These are phyloP conservation scores for Operophtera brumata DNA, from an alignment of 2,888 invertebrate species.

Conservation along the genomic window DNA sequence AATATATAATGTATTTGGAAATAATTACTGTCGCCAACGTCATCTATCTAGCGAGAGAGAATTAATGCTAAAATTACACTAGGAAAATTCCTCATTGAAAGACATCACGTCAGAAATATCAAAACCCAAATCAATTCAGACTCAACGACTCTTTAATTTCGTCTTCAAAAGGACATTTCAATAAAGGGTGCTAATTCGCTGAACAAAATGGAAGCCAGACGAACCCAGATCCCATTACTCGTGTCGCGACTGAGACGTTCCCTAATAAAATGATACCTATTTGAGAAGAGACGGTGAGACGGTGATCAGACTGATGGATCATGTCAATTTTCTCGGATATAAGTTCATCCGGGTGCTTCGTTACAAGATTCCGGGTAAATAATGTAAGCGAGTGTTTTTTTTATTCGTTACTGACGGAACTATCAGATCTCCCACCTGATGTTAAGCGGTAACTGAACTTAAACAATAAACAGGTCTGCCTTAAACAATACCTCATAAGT, in stretches of 20 bases:
- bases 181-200: slow-evolving; percentile 18
- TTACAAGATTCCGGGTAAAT: neutral
- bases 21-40: too few relatives aligned
- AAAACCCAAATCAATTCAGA: neutral
- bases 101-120: neutral
- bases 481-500: too few relatives aligned
- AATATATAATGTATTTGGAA: too few relatives aligned
- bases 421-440: too few relatives aligned
- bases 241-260: slow-evolving; percentile 16
- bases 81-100: too few relatives aligned
- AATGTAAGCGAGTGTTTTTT: too few relatives aligned
- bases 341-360: neutral
- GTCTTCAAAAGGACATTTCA: slow-evolving; percentile 12
- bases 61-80: too few relatives aligned
- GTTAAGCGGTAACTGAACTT: too few relatives aligned
- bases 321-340: slow-evolving; percentile 22
- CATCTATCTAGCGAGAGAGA: too few relatives aligned
- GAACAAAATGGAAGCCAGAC: slow-evolving; percentile 11
- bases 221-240: slow-evolving; percentile 22
- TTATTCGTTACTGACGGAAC: too few relatives aligned
- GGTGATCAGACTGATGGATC: slow-evolving; percentile 29
- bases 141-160: slow-evolving; percentile 7
- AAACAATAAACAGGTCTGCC: too few relatives aligned
- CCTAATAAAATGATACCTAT: slow-evolving; percentile 28
- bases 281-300: slow-evolving; percentile 21